Evolutionary conservation across 2,797 vertebrate genomes (phyloP), one percentile per base, ranked within the genome.

Genomic region (Betta splendens): DNA sequence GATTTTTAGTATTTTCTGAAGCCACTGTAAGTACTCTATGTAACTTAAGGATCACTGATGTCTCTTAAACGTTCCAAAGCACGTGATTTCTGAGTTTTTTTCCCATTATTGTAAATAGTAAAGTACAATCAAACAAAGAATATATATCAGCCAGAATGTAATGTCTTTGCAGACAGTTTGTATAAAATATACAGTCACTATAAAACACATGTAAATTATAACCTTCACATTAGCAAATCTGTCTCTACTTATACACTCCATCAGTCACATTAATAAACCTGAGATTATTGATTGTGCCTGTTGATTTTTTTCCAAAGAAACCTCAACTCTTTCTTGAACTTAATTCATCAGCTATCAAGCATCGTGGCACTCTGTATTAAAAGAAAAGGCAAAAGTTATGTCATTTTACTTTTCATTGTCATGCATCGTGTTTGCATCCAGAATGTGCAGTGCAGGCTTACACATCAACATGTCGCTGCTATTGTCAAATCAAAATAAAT

Each of bases 201-300:
- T 60, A 15, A 3, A 23, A 15, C 5, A 53, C 2, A 5, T 69
- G 7, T 9, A 9, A 33, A 49, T 54, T 64, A 4, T 64, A 35
- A 21, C 56, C 15, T 23, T 9, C 20, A 1, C 47, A 31, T 45
- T 52, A 16, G 8, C 53, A 20, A 43, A 31, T 36, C 40, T 18
- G 64, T 73, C 18, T 60, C 32, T 44, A 36, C 23, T 35, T 57
- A 29, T 79, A 21, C 37, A 74, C 31, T 45, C 25, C 11, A 17
- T 6, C 20, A 60, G 52, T 64, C 37, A 26, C 7, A 25, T 45
- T 1, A 87, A 82, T 85, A 84, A 87, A 85, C 26, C 12, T 39
- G 7, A 59, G 29, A 60, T 63, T n/a, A 13, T 21, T 43, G 9
- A n/a, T 15, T 58, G 33, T 61, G 13, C 7, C 22, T 36, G 16